A percentile compares a stretch with the other conserved stretches of the same genome.
Conservation (phyloP, 2,113 vertebrate species). For the Erythrocebus patas region DNA sequence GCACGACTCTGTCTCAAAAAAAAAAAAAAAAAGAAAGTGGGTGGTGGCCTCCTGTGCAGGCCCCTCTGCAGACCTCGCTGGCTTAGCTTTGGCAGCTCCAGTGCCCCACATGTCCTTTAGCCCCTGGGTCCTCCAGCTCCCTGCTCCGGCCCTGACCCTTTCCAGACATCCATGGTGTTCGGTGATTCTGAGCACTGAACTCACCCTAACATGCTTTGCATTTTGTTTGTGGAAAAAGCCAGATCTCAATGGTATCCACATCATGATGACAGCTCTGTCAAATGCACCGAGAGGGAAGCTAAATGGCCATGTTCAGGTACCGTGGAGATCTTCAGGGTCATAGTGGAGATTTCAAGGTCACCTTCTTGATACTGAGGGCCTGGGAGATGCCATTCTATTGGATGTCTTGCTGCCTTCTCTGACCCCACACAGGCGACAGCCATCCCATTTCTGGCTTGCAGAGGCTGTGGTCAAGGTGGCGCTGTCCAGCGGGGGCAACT, state of each 20-base stretch:
- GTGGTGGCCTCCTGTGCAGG: neutral
- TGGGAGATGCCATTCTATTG: no score
- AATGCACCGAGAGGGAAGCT: neutral
- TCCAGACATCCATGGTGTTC: neutral
- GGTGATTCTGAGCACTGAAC: neutral
- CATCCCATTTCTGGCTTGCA: neutral
- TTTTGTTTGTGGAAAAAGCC: neutral
- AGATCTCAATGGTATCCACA: neutral
- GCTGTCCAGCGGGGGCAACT: no score
- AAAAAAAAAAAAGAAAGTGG: neutral
- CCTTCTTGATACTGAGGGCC: neutral
- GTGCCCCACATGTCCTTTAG: neutral
- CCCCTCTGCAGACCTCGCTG: neutral
- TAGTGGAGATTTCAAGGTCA: neutral
- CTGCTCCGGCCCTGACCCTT: neutral
- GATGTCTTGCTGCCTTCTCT: no score
- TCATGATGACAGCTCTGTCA: neutral
- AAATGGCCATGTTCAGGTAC: neutral
- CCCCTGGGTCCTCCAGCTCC: no score
- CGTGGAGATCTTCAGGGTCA: neutral
- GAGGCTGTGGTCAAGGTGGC: neutral
- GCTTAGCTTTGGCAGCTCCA: neutral
- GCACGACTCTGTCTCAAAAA: no score
- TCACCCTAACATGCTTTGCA: neutral
- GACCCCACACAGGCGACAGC: no score